A percentile compares a stretch with the other conserved stretches of the same genome.
These are phyloP conservation scores for Corythoichthys intestinalis DNA, from an alignment of 2,113 vertebrate genomes.

Conservation along the genomic window DNA sequence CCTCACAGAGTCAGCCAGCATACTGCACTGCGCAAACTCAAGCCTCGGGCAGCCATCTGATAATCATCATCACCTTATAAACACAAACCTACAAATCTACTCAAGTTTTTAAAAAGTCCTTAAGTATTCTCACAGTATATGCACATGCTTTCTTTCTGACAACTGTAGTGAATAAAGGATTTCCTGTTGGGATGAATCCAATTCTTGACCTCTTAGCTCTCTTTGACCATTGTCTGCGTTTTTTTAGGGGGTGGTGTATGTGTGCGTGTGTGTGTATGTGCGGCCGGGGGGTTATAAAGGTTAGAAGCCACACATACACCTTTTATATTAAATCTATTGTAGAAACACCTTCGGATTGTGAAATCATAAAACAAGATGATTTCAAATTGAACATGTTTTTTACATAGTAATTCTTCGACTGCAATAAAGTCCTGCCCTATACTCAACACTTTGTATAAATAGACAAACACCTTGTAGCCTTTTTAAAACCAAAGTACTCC, in stretches of 20 bases:
- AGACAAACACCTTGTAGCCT: too few relatives aligned
- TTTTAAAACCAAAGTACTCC: neutral
- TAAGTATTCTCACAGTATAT: neutral
- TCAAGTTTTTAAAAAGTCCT: neutral
- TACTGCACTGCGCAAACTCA: conserved; percentile 42
- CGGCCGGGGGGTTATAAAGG: neutral
- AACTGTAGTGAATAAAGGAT: neutral
- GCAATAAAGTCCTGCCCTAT: neutral
- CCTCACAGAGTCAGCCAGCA: conserved; percentile 38
- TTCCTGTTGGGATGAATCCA: too few relatives aligned
- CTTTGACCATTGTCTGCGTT: neutral
- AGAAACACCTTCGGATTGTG: neutral
- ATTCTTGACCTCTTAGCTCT: neutral
- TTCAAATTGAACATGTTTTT: neutral
- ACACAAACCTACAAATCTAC: conserved; percentile 2
- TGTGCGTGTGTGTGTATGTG: neutral
- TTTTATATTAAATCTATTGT: neutral
- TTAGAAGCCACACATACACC: neutral
- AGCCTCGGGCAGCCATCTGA: conserved; percentile 48
- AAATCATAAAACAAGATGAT: neutral
- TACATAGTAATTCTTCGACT: neutral
- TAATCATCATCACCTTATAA: conserved; percentile 42
- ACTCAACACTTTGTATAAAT: neutral
- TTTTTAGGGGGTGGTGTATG: neutral
- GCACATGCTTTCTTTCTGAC: neutral